Base-by-base conservation (phyloP, 2,888 invertebrate species). In the Kryphioiulus occultus region DNA sequence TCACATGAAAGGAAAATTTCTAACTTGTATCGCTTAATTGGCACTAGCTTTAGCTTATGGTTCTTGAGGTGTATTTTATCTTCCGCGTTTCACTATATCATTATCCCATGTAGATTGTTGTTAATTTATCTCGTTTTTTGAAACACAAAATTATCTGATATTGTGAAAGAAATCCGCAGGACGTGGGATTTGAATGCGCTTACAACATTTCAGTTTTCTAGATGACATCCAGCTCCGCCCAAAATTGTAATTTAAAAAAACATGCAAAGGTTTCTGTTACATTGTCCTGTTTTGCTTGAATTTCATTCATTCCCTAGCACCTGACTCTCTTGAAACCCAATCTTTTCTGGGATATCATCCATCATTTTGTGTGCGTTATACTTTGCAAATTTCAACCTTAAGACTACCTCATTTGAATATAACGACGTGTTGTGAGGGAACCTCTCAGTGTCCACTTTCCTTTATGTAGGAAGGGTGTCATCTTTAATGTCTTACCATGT, bases 11-110 rank as follows among this genome's bases (percentile, higher is more conserved):
- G 78, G 30, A 17, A 32, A 78, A 78, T 78, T 78, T 17, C 30
- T 78, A 32, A 15, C 30, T 78, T 26, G 78, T 17, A 78, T 32
- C 17, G n/a, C 68, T 12, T n/a, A 68, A 68, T 68, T 68, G 26
- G 26, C 68, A 12, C 26, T 68, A 68, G 78, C 30, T 78, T 78
- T 26, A 30, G 15, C 30, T 78, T 15, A 17, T 15, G 26, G 78
- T 32, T 78, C 30, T 17, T 78, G 3, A 17, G 17, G 2, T 78
- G 78, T 4, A 32, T 30, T 78, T 68, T 26, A 68, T 68, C 68
- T 78, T 78, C 78, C 78, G 78, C 30, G 30, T 78, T 78, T 78
- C 78, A 32, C 78, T 78, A 17, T 78, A 78, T 78, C 78, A 78
- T 78, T 78, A 78, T 10, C 78, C 78, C 4, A 78, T 12, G 30